Base-by-base conservation (phyloP, 2,797 vertebrate genomes). In the Oceanodroma leucorhoa region DNA sequence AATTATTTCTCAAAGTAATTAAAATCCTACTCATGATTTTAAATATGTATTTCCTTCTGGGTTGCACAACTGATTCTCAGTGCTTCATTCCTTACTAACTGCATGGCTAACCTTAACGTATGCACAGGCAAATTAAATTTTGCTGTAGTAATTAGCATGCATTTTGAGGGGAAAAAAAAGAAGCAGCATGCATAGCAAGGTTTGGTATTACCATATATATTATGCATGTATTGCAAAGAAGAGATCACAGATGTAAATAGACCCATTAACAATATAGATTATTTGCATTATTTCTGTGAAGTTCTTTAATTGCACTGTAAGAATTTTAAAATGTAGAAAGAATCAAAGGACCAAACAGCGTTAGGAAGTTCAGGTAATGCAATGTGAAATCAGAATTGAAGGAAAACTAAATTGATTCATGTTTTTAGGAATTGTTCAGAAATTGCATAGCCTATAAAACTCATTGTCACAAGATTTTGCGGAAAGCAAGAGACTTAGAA, bases 51-150 rank as follows among this genome's bases (percentile, higher is more conserved):
- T 94, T 91, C 53, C 27, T 94, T 86, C 79, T 64, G 73, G 34
- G 29, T 45, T 87, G 19, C 81, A 66, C 36, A 84, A 36, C 46
- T 72, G 64, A 91, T 87, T 93, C 86, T 78, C 53, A 43, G 40
- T 83, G 55, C 45, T 90, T 92, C 38, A 14, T 91, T 91, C 51
- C 41, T 83, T 55, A 41, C 36, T 50, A 72, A 64, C 69, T 93
- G 66, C 40, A 66, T 84, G 70, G 76, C 83, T 94, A 78, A 77
- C 38, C 46, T 65, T 75, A 89, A 78, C 3, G 2, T 79, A 86
- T 76, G 65, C 46, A 88, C 53, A 72, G 65, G 62, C 41, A 94
- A 95, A 94, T 87, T 94, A 51, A 88, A 55, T 94, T 94, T 96
- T 94, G 23, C 61, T 86, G 9, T 75, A 64, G 58, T 93, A 91